Percentiles rank a stretch among this genome's conserved stretches.
These are phyloP conservation scores for Anoura caudifer DNA, from an alignment of 2,113 vertebrate species.

Conservation along the genomic window DNA sequence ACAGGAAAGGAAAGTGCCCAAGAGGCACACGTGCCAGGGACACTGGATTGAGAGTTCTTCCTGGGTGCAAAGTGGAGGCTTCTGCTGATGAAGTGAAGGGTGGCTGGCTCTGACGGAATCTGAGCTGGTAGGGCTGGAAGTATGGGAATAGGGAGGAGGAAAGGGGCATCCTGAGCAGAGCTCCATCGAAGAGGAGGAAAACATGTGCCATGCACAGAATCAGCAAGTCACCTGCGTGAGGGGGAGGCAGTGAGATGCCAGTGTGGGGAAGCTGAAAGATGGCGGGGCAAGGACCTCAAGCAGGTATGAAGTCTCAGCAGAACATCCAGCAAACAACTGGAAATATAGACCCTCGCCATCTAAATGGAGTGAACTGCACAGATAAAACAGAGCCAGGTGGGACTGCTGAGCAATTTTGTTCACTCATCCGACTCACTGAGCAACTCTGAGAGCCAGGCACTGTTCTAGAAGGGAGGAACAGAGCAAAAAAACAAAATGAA, in stretches of 20 bases:
- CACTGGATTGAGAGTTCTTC: not conserved
- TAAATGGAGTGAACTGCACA: rapidly evolving
- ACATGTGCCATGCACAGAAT: not conserved
- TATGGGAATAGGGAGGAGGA: rapidly evolving
- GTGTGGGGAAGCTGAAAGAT: not conserved
- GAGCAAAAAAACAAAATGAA: not conserved
- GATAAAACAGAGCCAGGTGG: not conserved
- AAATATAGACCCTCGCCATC: not conserved
- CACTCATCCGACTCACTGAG: not conserved
- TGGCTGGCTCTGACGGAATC: not conserved
- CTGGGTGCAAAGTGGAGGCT: not conserved
- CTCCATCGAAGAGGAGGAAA: not conserved
- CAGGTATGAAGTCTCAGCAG: not conserved
- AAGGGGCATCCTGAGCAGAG: not conserved
- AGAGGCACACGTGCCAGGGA: not conserved
- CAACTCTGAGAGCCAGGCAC: too few species aligned
- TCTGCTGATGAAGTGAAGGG: not conserved
- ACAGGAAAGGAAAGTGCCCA: not conserved
- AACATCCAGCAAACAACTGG: not conserved
- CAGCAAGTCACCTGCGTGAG: not conserved
- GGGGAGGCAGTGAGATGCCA: not conserved
- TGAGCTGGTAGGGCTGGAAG: not conserved
- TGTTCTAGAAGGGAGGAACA: not conserved
- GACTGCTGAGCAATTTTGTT: not conserved
- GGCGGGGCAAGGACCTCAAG: too few species aligned